phyloP scores from a whole-genome alignment of 2,797 vertebrate species.

The Cryptoblepharus egeriae region DNA sequence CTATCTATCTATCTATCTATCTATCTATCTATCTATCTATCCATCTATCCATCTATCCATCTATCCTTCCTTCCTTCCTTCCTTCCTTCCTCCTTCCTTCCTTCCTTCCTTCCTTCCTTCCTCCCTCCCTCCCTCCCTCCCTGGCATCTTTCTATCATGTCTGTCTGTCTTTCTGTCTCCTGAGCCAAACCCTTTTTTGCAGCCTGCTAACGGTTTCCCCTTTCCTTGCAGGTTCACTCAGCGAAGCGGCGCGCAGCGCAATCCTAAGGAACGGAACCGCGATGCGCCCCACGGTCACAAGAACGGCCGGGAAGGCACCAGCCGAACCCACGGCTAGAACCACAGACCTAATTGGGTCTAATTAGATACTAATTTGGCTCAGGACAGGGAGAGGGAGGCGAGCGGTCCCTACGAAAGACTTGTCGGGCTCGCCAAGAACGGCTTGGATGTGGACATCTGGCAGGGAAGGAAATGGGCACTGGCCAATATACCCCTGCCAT shows the following conservation, averaged over 20 bases:
- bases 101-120: no score
- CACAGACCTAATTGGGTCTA: no score
- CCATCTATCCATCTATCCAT: no score
- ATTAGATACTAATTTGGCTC: background rate
- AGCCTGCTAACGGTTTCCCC: background rate
- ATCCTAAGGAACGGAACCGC: background rate
- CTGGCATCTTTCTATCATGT: no score
- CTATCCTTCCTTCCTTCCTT: no score
- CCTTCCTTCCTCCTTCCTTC: no score
- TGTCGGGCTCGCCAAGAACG: rapidly evolving
- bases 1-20: no score
- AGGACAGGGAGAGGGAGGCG: background rate
- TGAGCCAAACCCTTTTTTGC: no score
- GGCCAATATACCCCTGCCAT: no score
- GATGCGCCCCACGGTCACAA: background rate
- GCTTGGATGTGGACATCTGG: background rate
- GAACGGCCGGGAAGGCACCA: background rate
- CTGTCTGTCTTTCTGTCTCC: no score
- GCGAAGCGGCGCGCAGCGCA: background rate
- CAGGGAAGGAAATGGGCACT: background rate
- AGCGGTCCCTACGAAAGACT: background rate
- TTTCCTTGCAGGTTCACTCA: background rate
- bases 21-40: no score
- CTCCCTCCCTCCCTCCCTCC: no score
- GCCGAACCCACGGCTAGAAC: background rate